Evolutionary conservation across 2,888 invertebrate species (phyloP).

Genomic region (Pyrochroa serraticornis): DNA sequence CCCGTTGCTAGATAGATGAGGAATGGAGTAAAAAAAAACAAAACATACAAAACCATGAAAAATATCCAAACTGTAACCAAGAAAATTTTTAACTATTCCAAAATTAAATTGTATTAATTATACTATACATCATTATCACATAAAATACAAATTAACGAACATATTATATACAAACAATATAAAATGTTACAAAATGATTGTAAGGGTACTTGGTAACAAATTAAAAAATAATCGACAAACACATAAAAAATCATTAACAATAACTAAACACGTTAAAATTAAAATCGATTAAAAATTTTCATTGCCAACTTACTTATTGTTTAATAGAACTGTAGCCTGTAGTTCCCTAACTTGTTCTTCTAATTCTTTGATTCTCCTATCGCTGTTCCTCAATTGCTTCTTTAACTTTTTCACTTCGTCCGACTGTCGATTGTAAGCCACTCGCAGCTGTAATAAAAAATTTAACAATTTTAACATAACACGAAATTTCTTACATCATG

Average conservation of each 20-base stretch:
- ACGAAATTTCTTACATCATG: slow-evolving; percentile 59
- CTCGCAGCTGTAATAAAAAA: slow-evolving; percentile 65
- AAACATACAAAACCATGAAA: slow-evolving; percentile 3
- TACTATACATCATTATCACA: slow-evolving; percentile 10
- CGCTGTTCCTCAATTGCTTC: slow-evolving; percentile 78
- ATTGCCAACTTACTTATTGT: neutral
- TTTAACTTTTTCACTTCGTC: slow-evolving; percentile 80
- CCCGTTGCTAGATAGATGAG: neutral
- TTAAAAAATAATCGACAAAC: neutral
- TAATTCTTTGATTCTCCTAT: slow-evolving; percentile 79
- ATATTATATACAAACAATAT: slow-evolving; percentile 14
- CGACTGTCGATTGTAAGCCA: slow-evolving; percentile 77
- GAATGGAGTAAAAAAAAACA: slow-evolving; percentile 1
- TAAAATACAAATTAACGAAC: slow-evolving; percentile 6
- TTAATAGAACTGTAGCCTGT: slow-evolving; percentile 56
- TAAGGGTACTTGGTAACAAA: slow-evolving; percentile 1
- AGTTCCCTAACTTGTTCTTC: slow-evolving; percentile 75
- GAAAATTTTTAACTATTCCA: too few species aligned
- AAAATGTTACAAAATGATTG: neutral
- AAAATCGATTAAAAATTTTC: neutral
- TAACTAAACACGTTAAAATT: neutral
- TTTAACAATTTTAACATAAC: neutral
- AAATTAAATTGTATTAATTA: too few species aligned
- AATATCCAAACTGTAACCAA: too few species aligned
- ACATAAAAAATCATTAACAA: neutral